phyloP scores from a whole-genome alignment of 1,140 invertebrate species.

The Achroia grisella region DNA sequence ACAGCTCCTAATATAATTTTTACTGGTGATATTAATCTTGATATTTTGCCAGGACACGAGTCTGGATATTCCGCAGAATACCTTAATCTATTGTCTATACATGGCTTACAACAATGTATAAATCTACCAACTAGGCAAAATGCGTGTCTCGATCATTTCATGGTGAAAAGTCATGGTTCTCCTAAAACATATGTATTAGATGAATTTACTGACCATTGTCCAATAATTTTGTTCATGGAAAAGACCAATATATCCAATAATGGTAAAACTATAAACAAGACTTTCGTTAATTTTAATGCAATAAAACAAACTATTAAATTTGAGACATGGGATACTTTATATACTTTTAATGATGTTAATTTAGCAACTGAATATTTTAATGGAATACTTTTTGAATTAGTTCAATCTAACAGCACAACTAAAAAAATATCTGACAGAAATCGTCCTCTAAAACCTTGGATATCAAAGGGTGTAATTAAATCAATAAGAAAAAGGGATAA shows the following conservation, averaged over 20 bases:
- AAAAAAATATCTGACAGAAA: too few species aligned
- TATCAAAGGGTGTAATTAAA: constrained; percentile 3
- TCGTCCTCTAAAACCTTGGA: constrained; percentile 5
- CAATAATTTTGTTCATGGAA: neutral
- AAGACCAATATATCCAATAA: too few species aligned
- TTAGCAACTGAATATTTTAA: neutral
- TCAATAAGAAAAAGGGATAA: constrained; percentile 5
- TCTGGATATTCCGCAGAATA: neutral
- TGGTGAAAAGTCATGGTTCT: constrained; percentile 2
- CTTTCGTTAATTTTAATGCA: neutral
- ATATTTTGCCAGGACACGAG: constrained; percentile 3
- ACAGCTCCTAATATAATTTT: neutral
- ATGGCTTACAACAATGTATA: neutral
- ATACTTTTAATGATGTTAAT: neutral
- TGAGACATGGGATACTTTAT: neutral
- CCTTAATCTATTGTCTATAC: neutral
- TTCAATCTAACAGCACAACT: neutral
- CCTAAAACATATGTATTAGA: neutral
- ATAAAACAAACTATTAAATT: neutral
- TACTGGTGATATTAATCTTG: constrained; percentile 4
- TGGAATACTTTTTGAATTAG: neutral
- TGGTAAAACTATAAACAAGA: too few species aligned
- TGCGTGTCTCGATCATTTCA: constrained; percentile 3
- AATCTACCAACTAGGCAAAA: neutral
- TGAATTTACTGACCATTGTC: too few species aligned